Percentiles rank a stretch among this genome's conserved stretches.
These are phyloP conservation scores for Contarinia nasturtii DNA, from an alignment of 1,140 invertebrate genomes.

Conservation along the genomic window DNA sequence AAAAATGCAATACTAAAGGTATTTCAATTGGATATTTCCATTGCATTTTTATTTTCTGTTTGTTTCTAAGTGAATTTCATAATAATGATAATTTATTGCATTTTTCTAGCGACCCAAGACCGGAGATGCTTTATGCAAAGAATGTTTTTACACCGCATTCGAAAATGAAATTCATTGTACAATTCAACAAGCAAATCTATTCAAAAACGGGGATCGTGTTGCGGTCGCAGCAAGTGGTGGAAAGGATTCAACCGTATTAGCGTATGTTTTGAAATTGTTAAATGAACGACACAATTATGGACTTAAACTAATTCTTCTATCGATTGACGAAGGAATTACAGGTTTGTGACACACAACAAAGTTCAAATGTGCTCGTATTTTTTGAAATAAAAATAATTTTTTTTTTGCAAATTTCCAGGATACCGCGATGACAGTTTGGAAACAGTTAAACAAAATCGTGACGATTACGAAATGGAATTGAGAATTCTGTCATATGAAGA, in stretches of 20 bases:
- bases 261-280: slow-evolving; percentile 76
- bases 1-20: too few relatives aligned
- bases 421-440: slow-evolving; percentile 96
- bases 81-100: slow-evolving; percentile 1
- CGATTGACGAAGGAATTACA: slow-evolving; percentile 97
- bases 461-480: slow-evolving; percentile 84
- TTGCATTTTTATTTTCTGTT: too few relatives aligned
- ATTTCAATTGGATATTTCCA: too few relatives aligned
- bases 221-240: slow-evolving; percentile 95
- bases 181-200: slow-evolving; percentile 68
- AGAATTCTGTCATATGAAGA: slow-evolving; percentile 97
- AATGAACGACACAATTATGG: slow-evolving; percentile 88
- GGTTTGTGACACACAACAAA: slow-evolving; percentile 79
- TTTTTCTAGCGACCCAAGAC: slow-evolving; percentile 62
- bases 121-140: slow-evolving; percentile 79
- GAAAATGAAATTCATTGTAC: slow-evolving; percentile 95
- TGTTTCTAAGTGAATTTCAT: slow-evolving; percentile 2
- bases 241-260: slow-evolving; percentile 97
- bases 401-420: slow-evolving; percentile 31
- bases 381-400: not conserved
- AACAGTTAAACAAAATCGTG: slow-evolving; percentile 85
- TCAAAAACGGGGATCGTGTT: slow-evolving; percentile 69
- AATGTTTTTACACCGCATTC: slow-evolving; percentile 88
- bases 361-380: not conserved
- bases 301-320: slow-evolving; percentile 77